Conservation (phyloP, 2,797 vertebrate species). For the Diplodus puntazzo region DNA sequence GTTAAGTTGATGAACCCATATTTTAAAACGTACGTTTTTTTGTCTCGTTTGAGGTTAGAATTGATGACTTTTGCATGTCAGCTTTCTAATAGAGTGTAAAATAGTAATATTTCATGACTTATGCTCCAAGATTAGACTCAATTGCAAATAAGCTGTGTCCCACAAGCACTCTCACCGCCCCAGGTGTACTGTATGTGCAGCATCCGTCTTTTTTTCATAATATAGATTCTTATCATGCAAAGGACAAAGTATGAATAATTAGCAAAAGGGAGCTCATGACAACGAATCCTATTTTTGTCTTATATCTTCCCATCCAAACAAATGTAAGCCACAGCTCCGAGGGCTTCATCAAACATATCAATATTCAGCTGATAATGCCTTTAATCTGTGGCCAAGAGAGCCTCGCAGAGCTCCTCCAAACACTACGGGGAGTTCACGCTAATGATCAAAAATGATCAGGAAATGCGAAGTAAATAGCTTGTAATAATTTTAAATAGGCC, state of each 20-base stretch:
- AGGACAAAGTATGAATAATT: constrained; percentile 56
- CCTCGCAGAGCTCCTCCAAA: constrained; percentile 49
- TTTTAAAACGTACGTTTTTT: not conserved
- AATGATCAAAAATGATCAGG: constrained; percentile 67
- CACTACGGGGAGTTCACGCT: constrained; percentile 59
- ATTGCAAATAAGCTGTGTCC: constrained; percentile 41
- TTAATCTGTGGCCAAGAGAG: constrained; percentile 77
- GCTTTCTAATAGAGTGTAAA: not conserved
- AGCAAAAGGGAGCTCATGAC: constrained; percentile 52
- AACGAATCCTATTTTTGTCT: constrained; percentile 63
- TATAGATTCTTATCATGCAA: constrained; percentile 27
- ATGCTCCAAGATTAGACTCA: constrained; percentile 27
- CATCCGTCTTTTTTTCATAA: constrained; percentile 13
- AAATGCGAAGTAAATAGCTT: constrained; percentile 61
- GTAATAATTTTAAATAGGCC: constrained; percentile 66
- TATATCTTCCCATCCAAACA: constrained; percentile 64
- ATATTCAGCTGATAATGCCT: constrained; percentile 77
- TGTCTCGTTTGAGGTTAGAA: not conserved
- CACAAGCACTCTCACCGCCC: constrained; percentile 3
- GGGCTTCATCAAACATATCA: constrained; percentile 76
- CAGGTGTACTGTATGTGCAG: constrained; percentile 21
- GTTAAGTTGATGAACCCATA: not conserved
- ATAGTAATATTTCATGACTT: constrained; percentile 31
- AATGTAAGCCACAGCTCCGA: constrained; percentile 66
- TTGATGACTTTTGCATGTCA: not conserved